These are phyloP conservation scores for Pseudomyrmex cubaensis DNA, from an alignment of 1,140 invertebrate genomes.

Conservation along the genomic window DNA sequence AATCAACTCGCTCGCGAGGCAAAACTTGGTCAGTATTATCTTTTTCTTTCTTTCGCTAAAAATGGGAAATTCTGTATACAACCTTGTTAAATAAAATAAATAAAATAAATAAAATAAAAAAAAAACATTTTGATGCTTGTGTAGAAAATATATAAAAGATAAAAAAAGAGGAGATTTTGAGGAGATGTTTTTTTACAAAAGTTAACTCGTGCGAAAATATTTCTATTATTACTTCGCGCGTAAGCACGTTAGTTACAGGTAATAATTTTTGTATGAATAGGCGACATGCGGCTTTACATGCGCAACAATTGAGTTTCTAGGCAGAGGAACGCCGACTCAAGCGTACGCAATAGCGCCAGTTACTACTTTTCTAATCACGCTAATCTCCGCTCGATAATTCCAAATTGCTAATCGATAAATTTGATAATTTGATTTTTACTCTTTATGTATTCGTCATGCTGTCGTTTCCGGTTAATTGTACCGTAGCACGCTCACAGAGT, in stretches of 20 bases:
- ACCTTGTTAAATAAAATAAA: neutral
- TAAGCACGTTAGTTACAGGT: slow-evolving; percentile 10
- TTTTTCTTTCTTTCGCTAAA: neutral
- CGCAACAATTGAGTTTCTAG: neutral
- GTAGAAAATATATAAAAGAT: neutral
- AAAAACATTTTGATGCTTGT: neutral
- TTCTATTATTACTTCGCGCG: neutral
- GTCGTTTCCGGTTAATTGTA: neutral
- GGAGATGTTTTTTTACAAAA: no score
- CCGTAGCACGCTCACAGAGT: neutral
- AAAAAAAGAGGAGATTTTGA: neutral
- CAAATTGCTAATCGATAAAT: neutral
- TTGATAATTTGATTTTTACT: neutral
- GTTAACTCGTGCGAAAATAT: neutral
- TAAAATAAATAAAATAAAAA: no score
- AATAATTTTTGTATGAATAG: neutral
- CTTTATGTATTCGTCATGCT: neutral
- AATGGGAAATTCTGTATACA: no score
- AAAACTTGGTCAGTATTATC: neutral
- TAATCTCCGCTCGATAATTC: slow-evolving; percentile 19
- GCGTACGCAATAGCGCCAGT: neutral
- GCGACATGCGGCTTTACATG: neutral
- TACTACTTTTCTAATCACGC: neutral
- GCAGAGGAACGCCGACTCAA: neutral
- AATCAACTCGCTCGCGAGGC: slow-evolving; percentile 35